Base-by-base conservation (phyloP, 2,797 vertebrate genomes). In the Myotis findleyi region DNA sequence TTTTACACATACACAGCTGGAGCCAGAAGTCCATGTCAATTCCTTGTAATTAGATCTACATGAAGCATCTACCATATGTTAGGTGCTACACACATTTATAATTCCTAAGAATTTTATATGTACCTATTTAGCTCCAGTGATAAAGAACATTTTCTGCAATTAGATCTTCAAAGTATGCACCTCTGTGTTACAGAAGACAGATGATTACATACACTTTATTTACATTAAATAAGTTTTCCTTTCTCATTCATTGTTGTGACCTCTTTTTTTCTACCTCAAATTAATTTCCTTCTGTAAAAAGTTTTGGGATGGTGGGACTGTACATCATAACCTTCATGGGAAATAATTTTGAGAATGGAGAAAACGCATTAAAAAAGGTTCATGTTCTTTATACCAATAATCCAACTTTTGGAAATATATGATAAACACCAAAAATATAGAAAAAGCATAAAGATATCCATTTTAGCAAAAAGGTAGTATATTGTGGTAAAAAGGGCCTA, bases 241-340 rank as follows among this genome's bases (percentile, higher is more conserved):
- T 27, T 94, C 6, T 64, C 38, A 91, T 30, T 91, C 27, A 73
- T 38, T 44, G 17, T 53, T 27, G 84, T 49, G 20, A 88, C 14
- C 2, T 57, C 16, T 38, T 87, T 94, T 62, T n/a, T 91, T 73
- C 36, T 85, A 72, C 6, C 7, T 87, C 18, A 84, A 86, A 86
- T 88, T 82, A 73, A 87, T 66, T 81, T 95, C 1, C 4, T 93
- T 77, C 27, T 89, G 21, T 38, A 91, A 79, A 76, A 92, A 41
- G 20, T 7, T 17, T 51, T 82, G 53, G 14, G 6, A 30, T 47
- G 6, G 13, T 77, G 13, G 13, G 16, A 25, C 23, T 75, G 11
- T 79, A 33, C 3, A 73, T 33, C 72, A 71, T 79, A 69, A 86
- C 33, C 21, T 30, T 89, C 53, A 27, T 59, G 33, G 57, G 64